These are phyloP conservation scores for Apogon talboti DNA, from an alignment of 2,797 vertebrate species.

Conservation along the genomic window DNA sequence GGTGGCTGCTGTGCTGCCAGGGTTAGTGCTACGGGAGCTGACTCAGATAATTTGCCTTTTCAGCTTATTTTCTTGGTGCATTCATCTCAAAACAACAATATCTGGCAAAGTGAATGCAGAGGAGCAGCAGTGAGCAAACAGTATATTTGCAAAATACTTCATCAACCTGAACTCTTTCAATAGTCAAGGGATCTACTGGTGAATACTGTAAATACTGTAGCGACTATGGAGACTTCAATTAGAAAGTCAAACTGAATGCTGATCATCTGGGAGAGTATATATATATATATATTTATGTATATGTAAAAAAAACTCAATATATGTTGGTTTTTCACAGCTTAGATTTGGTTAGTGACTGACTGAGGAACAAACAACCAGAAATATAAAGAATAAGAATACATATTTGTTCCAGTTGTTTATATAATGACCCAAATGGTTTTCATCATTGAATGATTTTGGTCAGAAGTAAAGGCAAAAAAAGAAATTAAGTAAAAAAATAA, in stretches of 20 bases:
- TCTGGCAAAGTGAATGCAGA: conserved; percentile 24
- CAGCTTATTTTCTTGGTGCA: conserved; percentile 42
- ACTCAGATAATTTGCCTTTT: conserved; percentile 56
- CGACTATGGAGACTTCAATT: conserved; percentile 18
- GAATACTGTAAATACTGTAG: conserved; percentile 10
- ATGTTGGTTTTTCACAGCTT: conserved; percentile 16
- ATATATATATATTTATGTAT: too few relatives aligned
- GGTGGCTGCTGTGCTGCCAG: conserved; percentile 45
- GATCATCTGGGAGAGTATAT: conserved; percentile 19
- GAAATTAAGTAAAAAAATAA: too few relatives aligned
- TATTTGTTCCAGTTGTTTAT: too few relatives aligned
- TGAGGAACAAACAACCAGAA: background rate
- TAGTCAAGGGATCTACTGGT: conserved; percentile 18
- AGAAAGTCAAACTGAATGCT: conserved; percentile 28
- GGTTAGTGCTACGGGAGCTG: conserved; percentile 48
- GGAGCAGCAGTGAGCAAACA: conserved; percentile 23
- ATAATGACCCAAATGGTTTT: background rate
- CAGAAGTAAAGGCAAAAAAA: too few relatives aligned
- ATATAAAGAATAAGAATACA: too few relatives aligned
- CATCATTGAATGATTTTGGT: too few relatives aligned
- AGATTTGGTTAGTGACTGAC: background rate
- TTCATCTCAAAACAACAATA: conserved; percentile 44
- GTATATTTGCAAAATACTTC: conserved; percentile 4
- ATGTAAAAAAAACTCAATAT: too few relatives aligned
- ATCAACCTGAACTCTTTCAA: background rate